These are phyloP conservation scores for Drosophila greeni DNA, from an alignment of 2,888 invertebrate genomes.

Conservation along the genomic window DNA sequence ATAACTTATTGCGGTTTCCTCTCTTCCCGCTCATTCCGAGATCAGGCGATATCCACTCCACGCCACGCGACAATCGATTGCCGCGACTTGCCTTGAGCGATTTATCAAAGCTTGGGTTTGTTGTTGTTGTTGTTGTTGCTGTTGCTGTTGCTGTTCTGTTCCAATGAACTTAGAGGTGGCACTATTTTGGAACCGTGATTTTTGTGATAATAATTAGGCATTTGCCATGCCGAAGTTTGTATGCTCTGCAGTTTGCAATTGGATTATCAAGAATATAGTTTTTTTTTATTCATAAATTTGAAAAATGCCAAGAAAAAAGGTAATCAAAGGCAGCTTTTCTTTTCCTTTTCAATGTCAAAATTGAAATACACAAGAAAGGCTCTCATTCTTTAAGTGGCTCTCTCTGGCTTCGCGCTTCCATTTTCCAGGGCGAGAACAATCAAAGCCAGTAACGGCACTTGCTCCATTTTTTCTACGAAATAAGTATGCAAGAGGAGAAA, in stretches of 20 bases:
- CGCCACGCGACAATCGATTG: conserved; percentile 4
- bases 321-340: too few relatives aligned
- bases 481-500: too few relatives aligned
- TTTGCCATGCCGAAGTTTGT: neutral
- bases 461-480: too few relatives aligned
- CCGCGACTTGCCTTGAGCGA: conserved; percentile 1
- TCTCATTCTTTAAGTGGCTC: too few relatives aligned
- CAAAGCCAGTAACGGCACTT: too few relatives aligned
- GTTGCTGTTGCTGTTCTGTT: conserved; percentile 4
- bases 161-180: conserved; percentile 11
- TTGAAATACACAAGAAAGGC: too few relatives aligned
- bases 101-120: conserved; percentile 11
- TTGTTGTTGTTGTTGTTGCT: conserved; percentile 11
- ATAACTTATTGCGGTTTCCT: neutral
- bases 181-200: neutral
- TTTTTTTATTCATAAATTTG: too few relatives aligned
- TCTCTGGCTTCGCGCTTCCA: too few relatives aligned
- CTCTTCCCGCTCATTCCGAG: conserved; percentile 1
- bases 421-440: too few relatives aligned
- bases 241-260: neutral
- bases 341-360: too few relatives aligned
- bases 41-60: conserved; percentile 7
- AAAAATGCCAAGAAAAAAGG: too few relatives aligned
- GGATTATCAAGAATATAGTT: too few relatives aligned
- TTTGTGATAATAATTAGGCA: neutral